Evolutionary conservation across 2,888 invertebrate species (phyloP), one percentile per base, ranked within the genome.

Genomic region (Alitta virens): DNA sequence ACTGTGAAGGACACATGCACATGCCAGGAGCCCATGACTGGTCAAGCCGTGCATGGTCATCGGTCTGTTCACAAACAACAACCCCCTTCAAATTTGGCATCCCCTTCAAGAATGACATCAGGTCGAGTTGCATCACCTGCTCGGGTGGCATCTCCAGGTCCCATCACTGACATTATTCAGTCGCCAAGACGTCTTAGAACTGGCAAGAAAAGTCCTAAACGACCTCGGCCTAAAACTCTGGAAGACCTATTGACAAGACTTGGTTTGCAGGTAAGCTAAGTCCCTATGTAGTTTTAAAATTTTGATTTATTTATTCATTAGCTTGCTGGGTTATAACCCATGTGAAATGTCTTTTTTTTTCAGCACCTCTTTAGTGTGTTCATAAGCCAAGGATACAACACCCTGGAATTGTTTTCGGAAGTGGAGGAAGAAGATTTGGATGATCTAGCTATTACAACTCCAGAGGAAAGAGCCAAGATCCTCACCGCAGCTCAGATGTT

Each of bases 401-500:
- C 93, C 80, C 86, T 96, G 79, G 94, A 95, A 80, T 85, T 92
- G 64, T 94, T 95, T 82, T 91, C 92, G 83, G 94, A 94, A 81
- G 88, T 95, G 68, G 93, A 94, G 78, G 92, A 92, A 59, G 90
- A 91, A 64, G 95, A 95, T 83, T 86, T 96, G 73, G 92, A 94
- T 83, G 92, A 92, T 77, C 86, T 95, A 79, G 91, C 92, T 63
- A 93, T 95, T 72, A 88, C 89, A 79, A 91, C 92, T 75, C 89
- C 90, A 49, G 92, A 94, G 76, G 92, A 94, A 81, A 87, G 94
- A 69, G 91, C 92, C 64, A 92, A 94, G 83, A 89, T 96, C 70
- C 86, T 95, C 69, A 92, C 94, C 62, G 94, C 94, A 55, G 94
- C 94, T 72, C 92, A 94, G 84, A 87, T 94, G 75, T 86, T 96